A percentile compares a stretch with the other conserved stretches of the same genome.
These are phyloP conservation scores for Eulimnadia texana DNA, from an alignment of 1,140 invertebrate species.

Conservation along the genomic window DNA sequence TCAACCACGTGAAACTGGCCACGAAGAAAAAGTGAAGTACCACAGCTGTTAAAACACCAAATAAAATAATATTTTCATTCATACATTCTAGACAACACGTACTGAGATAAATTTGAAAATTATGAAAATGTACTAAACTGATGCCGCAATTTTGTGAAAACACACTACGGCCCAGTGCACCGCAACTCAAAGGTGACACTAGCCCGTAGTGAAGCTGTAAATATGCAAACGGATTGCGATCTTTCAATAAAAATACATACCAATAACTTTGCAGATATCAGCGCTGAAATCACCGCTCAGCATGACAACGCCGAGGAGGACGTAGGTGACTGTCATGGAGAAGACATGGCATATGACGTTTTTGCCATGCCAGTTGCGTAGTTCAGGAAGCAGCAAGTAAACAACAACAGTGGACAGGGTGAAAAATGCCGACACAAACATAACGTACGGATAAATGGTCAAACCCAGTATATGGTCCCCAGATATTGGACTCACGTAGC, in stretches of 20 bases:
- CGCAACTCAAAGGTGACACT: background rate
- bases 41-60: constrained; percentile 23
- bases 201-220: background rate
- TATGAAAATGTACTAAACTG: background rate
- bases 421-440: constrained; percentile 53
- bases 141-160: background rate
- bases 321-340: constrained; percentile 43
- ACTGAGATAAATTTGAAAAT: background rate
- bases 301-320: constrained; percentile 37
- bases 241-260: background rate
- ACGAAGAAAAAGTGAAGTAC: constrained; percentile 35
- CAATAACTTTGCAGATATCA: background rate
- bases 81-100: background rate
- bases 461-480: background rate
- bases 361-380: constrained; percentile 54
- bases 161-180: background rate
- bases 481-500: background rate
- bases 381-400: constrained; percentile 49
- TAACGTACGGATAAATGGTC: constrained; percentile 28
- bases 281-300: background rate
- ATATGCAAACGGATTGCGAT: background rate
- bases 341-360: constrained; percentile 54
- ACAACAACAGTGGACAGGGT: constrained; percentile 51
- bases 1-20: constrained; percentile 36
- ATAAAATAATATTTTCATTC: background rate